Percentiles rank a stretch among this genome's conserved stretches.
Conservation (phyloP, 2,113 vertebrate species). For the Oceanites oceanicus region DNA sequence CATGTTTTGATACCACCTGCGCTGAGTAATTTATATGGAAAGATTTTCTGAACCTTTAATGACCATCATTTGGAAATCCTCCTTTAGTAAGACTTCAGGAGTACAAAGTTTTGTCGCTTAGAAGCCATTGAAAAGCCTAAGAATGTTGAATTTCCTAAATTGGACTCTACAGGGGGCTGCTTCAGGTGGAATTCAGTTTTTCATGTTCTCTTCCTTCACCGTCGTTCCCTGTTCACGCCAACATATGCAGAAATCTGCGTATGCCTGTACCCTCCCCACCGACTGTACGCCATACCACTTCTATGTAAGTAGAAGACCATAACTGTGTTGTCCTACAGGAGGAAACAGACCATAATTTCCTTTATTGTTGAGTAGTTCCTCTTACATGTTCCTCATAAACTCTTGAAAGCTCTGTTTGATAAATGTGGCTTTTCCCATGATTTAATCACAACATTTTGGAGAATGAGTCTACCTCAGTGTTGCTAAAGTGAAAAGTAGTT, state of each 20-base stretch:
- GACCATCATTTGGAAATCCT: background rate
- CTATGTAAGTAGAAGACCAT: fast-evolving
- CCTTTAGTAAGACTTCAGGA: background rate
- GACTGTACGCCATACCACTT: fast-evolving
- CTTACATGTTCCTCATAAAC: background rate
- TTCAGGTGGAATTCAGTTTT: background rate
- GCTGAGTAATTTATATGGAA: background rate
- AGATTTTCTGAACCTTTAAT: background rate
- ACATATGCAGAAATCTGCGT: background rate
- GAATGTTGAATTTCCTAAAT: background rate
- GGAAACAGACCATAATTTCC: background rate
- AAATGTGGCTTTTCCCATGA: background rate
- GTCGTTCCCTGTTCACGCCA: background rate
- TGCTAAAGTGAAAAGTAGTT: background rate
- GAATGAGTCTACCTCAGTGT: background rate
- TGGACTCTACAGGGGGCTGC: background rate
- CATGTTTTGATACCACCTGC: fast-evolving
- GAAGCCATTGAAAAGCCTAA: background rate
- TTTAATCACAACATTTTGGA: background rate
- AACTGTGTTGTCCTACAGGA: background rate
- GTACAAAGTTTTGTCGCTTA: background rate
- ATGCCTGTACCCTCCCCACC: background rate
- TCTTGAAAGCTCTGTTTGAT: background rate
- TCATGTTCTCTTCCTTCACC: background rate
- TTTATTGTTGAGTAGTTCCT: background rate